Percentiles rank a stretch among this genome's conserved stretches.
These are phyloP conservation scores for Chromis chromis DNA, from an alignment of 2,797 vertebrate species.

Conservation along the genomic window DNA sequence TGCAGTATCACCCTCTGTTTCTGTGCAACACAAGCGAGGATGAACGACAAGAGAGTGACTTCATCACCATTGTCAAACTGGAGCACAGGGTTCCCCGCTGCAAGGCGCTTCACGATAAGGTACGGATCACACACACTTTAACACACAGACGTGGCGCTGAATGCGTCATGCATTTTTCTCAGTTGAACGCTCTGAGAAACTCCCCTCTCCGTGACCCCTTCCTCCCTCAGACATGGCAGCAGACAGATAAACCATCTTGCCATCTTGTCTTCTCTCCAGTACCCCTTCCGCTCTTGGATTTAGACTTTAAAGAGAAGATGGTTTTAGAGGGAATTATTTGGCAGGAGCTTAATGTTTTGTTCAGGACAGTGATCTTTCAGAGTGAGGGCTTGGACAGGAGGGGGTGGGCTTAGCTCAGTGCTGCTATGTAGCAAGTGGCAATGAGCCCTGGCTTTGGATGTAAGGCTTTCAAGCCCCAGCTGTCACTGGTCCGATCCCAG, in stretches of 20 bases:
- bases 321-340: constrained; percentile 71
- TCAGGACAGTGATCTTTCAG: constrained; percentile 72
- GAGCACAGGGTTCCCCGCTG: constrained; percentile 91
- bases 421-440: constrained; percentile 78
- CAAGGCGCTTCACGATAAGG: constrained; percentile 93
- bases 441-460: constrained; percentile 79
- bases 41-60: constrained; percentile 90
- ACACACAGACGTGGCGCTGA: background rate
- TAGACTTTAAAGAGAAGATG: constrained; percentile 68
- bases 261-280: constrained; percentile 48
- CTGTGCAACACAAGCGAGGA: constrained; percentile 98
- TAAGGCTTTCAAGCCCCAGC: constrained; percentile 78
- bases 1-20: constrained; percentile 95
- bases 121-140: constrained; percentile 62
- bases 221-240: constrained; percentile 47
- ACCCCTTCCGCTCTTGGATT: constrained; percentile 66
- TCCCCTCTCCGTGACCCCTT: constrained; percentile 52
- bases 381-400: constrained; percentile 65
- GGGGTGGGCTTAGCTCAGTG: constrained; percentile 65
- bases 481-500: constrained; percentile 80
- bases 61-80: constrained; percentile 98
- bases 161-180: constrained; percentile 4
- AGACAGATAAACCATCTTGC: constrained; percentile 54
- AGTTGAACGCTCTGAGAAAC: constrained; percentile 49
- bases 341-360: constrained; percentile 73